phyloP scores from a whole-genome alignment of 2,113 vertebrate genomes.

The mouse (Mus musculus) region GRCm39 chr1:84410501-84411000 shows the following conservation, averaged over 20 bases:
- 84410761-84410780: background rate
- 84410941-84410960: background rate
- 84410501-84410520: background rate
- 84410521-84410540: background rate
- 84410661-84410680: background rate
- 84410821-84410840: background rate
- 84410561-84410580: background rate
- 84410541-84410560: background rate
- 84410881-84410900: background rate
- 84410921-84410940: background rate
- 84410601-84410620: background rate
- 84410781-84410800: background rate
- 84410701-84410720: background rate
- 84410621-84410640: background rate
- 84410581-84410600: background rate
- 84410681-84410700: background rate
- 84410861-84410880: background rate
- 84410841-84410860: background rate
- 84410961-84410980: background rate
- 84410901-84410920: background rate
- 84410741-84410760: background rate
- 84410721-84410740: background rate
- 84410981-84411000: background rate
- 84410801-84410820: background rate
- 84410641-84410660: background rate